Evolutionary conservation across 2,113 vertebrate species (phyloP), one percentile per base, ranked within the genome.

Genomic region (Saguinus imperator): DNA sequence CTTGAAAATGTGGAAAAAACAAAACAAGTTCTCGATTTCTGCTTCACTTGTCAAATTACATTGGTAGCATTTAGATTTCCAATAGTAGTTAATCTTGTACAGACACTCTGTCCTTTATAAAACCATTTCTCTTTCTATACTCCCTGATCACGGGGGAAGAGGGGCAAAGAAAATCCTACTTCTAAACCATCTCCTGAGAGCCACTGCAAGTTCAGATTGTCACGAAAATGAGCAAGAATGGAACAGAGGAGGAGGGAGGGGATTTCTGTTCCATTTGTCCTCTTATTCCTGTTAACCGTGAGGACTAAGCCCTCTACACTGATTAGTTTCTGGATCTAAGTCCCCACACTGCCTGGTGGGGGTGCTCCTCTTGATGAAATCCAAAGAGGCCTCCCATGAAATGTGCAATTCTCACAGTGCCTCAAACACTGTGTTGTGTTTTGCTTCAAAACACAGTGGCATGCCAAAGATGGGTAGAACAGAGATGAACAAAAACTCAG

Each of bases 41-140:
- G 16, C 88, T 92, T 77, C 13, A 85, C 29, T 73, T 82, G 32
- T 96, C 77, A 94, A 90, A 95, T 92, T 89, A 68, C 32, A 75
- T 43, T 25, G 72, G 25, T 52, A 66, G 52, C 25, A 94, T 92
- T 77, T 72, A 75, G 21, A 66, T 85, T 79, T 96, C 76, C 72
- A 85, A n/a, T 89, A 72, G 20, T 4, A 61, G 13, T 50, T 87
- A 35, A 83, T 91, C 70, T 87, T 87, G 20, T 3, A 68, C 32
- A 80, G 20, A 57, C 18, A 72, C 8, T 52, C 45, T 66, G 32
- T 80, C 8, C 57, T 93, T 93, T 95, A 40, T 6, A 57, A 89
- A 95, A 40, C 12, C 8, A 57, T 37, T 79, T 23, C 10, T 89
- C 13, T 90, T 92, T 91, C 40, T 90, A 20, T 95, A 76, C 37